These are phyloP conservation scores for Strix uralensis DNA, from an alignment of 2,113 vertebrate genomes.

Conservation along the genomic window DNA sequence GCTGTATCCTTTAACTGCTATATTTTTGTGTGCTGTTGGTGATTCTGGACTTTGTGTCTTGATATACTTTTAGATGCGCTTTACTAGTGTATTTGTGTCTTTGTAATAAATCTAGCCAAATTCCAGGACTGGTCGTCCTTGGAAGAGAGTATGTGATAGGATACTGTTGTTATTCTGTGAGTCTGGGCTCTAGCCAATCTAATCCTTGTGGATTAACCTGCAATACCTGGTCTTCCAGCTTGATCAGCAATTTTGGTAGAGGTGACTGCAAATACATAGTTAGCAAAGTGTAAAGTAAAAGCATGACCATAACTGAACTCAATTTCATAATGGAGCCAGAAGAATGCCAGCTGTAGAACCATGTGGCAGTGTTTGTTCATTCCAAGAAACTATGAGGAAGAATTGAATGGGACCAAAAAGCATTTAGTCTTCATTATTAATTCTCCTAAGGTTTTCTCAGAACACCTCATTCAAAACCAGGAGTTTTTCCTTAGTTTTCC, in stretches of 20 bases:
- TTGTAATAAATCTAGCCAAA: not conserved
- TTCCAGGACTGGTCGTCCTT: not conserved
- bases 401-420: not conserved
- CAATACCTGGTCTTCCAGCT: not conserved
- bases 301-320: not conserved
- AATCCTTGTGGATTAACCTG: not conserved
- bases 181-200: not conserved
- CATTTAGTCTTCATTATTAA: not conserved
- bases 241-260: not conserved
- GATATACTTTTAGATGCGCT: not conserved
- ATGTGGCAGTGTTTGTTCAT: not conserved
- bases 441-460: not conserved
- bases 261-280: not conserved
- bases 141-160: not conserved
- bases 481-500: not conserved
- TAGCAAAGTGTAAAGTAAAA: not conserved
- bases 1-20: not conserved
- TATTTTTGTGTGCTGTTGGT: not conserved
- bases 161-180: not conserved
- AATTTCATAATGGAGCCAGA: not conserved
- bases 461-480: not conserved
- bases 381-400: not conserved
- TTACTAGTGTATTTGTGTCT: not conserved
- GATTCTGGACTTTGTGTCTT: not conserved
- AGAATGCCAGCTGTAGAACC: no score